Evolutionary conservation across 2,888 invertebrate species (phyloP).

Genomic region (Microplitis deprimator): DNA sequence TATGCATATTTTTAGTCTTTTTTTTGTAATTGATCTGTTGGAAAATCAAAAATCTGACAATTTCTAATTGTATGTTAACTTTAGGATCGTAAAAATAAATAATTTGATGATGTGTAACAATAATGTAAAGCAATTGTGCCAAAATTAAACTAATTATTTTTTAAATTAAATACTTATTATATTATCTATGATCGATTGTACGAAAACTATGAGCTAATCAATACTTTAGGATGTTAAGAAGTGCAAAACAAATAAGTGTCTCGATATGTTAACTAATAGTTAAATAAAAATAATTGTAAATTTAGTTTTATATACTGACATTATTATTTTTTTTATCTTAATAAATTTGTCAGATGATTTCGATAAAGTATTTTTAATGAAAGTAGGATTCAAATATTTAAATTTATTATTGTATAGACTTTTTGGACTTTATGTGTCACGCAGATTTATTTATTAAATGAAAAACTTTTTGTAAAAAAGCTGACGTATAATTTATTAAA

Average conservation of each 20-base stretch:
- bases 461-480: too few relatives aligned
- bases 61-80: too few relatives aligned
- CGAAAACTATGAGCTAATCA: neutral
- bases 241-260: neutral
- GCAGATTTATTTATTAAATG: too few relatives aligned
- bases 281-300: neutral
- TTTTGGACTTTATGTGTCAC: too few relatives aligned
- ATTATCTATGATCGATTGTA: neutral
- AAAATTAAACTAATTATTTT: constrained; percentile 22
- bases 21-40: too few relatives aligned
- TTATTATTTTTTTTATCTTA: neutral
- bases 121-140: constrained; percentile 33
- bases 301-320: neutral
- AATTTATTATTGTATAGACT: too few relatives aligned
- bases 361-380: neutral
- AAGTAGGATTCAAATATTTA: neutral
- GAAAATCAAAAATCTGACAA: too few relatives aligned
- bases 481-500: too few relatives aligned
- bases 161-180: neutral
- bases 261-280: neutral
- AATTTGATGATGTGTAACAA: neutral
- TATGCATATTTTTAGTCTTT: too few relatives aligned
- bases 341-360: neutral
- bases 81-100: neutral
- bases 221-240: neutral